Evolutionary conservation across 1,140 invertebrate genomes (phyloP).

Genomic region (Eubasilissa regina): DNA sequence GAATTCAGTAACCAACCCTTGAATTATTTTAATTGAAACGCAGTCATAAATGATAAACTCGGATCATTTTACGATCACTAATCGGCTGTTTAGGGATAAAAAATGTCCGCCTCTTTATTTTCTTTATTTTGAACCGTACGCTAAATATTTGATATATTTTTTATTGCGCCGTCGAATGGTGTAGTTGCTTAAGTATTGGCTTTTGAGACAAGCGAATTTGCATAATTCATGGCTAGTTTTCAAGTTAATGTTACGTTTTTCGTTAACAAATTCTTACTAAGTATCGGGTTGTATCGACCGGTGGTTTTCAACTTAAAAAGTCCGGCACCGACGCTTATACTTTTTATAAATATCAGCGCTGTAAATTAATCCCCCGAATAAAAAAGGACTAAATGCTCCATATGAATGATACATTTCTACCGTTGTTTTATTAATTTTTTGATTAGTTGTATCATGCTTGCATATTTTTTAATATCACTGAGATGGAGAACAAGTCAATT

Average conservation of each 20-base stretch:
- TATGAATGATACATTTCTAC: neutral
- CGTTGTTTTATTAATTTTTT: neutral
- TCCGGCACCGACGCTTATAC: neutral
- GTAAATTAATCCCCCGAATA: neutral
- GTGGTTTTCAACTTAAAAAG: neutral
- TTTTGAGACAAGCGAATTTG: conserved; percentile 28
- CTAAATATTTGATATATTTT: conserved; percentile 32
- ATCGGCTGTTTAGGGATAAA: conserved; percentile 57
- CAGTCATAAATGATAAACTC: conserved; percentile 59
- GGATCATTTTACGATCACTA: conserved; percentile 59
- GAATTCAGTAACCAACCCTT: conserved; percentile 50
- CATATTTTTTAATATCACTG: neutral
- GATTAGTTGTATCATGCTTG: neutral
- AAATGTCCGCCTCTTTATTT: conserved; percentile 25
- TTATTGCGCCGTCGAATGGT: conserved; percentile 19
- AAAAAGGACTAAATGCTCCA: neutral
- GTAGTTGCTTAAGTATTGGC: conserved; percentile 29
- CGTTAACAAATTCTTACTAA: conserved; percentile 27
- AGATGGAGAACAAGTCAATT: neutral
- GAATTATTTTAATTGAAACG: conserved; percentile 59
- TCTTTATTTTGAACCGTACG: conserved; percentile 32
- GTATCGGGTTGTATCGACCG: conserved; percentile 34
- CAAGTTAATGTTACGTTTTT: conserved; percentile 26
- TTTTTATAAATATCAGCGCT: neutral
- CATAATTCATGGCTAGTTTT: conserved; percentile 41